These are phyloP conservation scores for Malurus elegans DNA, from an alignment of 2,113 vertebrate species.

Conservation along the genomic window DNA sequence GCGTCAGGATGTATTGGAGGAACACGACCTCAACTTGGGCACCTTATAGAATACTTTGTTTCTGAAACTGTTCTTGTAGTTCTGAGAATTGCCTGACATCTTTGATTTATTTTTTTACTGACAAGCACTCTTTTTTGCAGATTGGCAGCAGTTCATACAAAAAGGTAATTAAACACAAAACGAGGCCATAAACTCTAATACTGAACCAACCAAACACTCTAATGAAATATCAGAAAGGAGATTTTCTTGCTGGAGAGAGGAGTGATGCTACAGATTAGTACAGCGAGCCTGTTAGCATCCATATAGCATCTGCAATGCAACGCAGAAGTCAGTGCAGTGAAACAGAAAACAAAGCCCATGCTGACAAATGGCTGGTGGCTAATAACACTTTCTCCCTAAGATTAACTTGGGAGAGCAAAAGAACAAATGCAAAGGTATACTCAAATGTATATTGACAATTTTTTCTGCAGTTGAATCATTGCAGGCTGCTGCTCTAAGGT, in stretches of 20 bases:
- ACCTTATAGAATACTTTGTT: neutral
- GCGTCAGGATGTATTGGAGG: neutral
- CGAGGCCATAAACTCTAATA: neutral
- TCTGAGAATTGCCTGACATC: neutral
- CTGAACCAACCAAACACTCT: neutral
- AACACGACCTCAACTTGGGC: neutral
- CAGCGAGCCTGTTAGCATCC: neutral
- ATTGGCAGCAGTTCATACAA: neutral
- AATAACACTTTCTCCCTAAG: neutral
- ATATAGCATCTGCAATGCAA: neutral
- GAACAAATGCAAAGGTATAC: neutral
- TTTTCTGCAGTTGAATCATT: neutral
- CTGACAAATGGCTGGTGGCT: neutral
- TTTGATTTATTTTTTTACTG: neutral
- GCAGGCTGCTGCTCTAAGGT: neutral
- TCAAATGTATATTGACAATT: neutral
- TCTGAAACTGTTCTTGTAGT: neutral
- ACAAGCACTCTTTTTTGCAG: neutral
- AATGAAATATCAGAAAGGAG: neutral
- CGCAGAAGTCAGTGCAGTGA: neutral
- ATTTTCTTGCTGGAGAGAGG: neutral
- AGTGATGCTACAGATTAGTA: neutral
- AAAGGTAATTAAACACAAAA: slow-evolving; percentile 1
- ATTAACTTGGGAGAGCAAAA: neutral
- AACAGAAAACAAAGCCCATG: neutral